Evolutionary conservation across 2,113 vertebrate species (phyloP).

Genomic region (Ameiurus melas): DNA sequence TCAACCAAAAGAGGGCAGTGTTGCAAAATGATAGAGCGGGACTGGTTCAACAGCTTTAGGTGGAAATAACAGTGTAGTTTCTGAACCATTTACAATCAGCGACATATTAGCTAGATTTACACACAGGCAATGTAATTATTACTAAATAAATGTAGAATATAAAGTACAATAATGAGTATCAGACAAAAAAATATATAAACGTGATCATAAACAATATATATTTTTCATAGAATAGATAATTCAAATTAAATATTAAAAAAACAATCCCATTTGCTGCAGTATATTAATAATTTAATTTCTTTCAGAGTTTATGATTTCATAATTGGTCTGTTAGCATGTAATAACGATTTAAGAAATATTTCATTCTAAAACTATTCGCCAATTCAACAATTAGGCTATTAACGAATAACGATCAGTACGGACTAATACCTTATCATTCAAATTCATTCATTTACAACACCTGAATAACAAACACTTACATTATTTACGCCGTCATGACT

Average conservation of each 20-base stretch:
- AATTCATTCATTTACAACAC: neutral
- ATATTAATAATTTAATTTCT: neutral
- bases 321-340: neutral
- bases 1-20: slow-evolving; percentile 27
- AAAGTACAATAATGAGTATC: neutral
- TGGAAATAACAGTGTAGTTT: neutral
- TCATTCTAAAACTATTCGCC: neutral
- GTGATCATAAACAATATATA: no score
- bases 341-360: neutral
- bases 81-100: neutral
- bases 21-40: neutral
- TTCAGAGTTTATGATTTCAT: neutral
- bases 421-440: neutral
- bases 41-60: neutral
- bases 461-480: neutral
- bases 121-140: neutral
- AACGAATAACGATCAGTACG: no score
- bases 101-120: neutral
- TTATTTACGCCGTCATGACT: neutral
- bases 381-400: neutral
- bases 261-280: neutral
- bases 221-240: neutral
- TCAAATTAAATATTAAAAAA: neutral
- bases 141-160: neutral
- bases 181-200: no score